A percentile compares a stretch with the other conserved stretches of the same genome.
phyloP scores from a whole-genome alignment of 2,113 vertebrate species.

The Natator depressus region DNA sequence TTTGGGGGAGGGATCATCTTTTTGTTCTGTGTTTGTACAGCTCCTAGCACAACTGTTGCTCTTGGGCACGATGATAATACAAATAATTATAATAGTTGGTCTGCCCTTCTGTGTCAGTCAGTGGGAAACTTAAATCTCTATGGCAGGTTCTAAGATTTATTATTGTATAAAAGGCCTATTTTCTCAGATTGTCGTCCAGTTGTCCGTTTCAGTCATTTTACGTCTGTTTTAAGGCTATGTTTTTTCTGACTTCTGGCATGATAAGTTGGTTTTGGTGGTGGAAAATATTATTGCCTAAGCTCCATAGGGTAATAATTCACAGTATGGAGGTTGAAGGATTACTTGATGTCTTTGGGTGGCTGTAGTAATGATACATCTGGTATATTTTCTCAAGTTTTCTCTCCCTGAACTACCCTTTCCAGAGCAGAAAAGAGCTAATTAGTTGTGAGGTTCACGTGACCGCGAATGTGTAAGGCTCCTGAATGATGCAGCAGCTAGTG shows the following conservation, averaged over 20 bases:
- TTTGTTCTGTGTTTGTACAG: neutral
- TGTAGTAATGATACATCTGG: conserved; percentile 48
- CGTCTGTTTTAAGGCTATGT: neutral
- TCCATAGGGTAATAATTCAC: conserved; percentile 38
- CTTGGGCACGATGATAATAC: neutral
- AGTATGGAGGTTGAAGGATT: conserved; percentile 47
- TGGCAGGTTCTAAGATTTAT: neutral
- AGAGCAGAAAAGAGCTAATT: conserved; percentile 6
- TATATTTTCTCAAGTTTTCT: conserved; percentile 1
- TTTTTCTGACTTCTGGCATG: neutral
- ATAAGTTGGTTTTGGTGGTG: conserved; percentile 31
- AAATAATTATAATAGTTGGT: neutral
- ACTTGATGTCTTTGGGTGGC: conserved; percentile 10
- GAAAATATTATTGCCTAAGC: conserved; percentile 15
- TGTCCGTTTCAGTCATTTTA: neutral
- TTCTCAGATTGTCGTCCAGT: neutral
- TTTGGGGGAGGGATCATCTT: neutral
- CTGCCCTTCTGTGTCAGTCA: neutral
- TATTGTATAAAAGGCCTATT: accelerated
- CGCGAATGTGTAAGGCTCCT: neutral
- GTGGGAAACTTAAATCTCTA: neutral
- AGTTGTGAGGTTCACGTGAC: conserved; percentile 35
- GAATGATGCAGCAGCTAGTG: neutral
- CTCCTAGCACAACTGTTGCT: neutral
- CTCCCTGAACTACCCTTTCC: neutral